Evolutionary conservation across 1,140 invertebrate genomes (phyloP), one percentile per base, ranked within the genome.

Genomic region (Helicoverpa armigera): DNA sequence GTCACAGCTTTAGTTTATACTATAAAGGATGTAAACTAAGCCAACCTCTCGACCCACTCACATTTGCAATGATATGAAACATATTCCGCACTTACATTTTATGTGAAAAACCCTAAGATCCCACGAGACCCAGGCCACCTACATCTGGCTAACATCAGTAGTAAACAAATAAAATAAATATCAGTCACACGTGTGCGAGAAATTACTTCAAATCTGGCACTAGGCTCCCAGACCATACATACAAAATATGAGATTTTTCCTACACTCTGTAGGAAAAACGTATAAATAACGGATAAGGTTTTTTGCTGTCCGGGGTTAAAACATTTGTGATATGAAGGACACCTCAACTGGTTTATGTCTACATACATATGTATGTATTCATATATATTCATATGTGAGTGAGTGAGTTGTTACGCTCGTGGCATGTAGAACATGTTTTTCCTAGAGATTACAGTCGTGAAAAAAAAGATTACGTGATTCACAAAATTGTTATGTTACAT

Each of bases 161-260:
- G 70, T 73, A 73, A 73, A 73, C 70, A 73, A 73, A 58, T 58
- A 58, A 73, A 73, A 73, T 73, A 56, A 12, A 50, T 58, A 73
- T 58, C 29, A 16, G 50, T 10, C 53, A 73, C 51, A 73, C 51
- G 53, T 54, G 70, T 14, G 51, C 13, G 13, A 35, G 29, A 73
- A 73, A 73, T 73, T 73, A 73, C 70, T 73, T 29, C 14, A 56
- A 54, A 54, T 73, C 70, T 56, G 70, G 48, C 67, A 72, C 69
- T 72, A 72, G 69, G 18, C 50, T 31, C 50, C 69, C 50, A 3
- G 23, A 18, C 18, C 50, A 54, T 72, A 72, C 69, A 72, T 72
- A 72, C 69, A 73, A 73, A 73, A 73, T 73, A 73, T 73, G 70
- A 73, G 23, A 73, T 73, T 58, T 73, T 53, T 31, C 29, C 53